Conservation (phyloP, 2,888 invertebrate species). For the Blera fallax region DNA sequence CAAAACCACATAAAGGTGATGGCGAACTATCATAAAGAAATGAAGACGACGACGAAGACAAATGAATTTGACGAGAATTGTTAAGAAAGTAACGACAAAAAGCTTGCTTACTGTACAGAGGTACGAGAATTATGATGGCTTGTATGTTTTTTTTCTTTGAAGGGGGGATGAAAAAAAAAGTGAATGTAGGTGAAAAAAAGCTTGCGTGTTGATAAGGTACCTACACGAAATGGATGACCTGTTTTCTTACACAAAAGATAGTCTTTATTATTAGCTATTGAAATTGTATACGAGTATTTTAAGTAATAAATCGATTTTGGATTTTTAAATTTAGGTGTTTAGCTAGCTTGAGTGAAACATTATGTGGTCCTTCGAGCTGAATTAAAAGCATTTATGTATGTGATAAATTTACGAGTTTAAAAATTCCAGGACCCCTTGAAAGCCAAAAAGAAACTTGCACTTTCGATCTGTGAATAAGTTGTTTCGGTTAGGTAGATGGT, state of each 20-base stretch:
- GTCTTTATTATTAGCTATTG: conserved; percentile 30
- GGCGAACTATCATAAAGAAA: background rate
- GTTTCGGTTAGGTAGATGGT: no score
- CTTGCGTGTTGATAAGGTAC: background rate
- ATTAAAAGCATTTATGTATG: no score
- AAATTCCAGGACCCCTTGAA: no score
- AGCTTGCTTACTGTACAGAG: background rate
- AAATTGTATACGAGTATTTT: background rate
- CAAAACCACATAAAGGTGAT: conserved; percentile 28
- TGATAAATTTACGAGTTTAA: no score
- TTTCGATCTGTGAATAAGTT: no score
- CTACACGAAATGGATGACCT: conserved; percentile 19
- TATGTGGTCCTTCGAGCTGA: background rate
- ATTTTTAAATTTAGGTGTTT: background rate
- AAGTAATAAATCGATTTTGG: conserved; percentile 15
- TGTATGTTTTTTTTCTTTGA: background rate
- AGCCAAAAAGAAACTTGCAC: no score
- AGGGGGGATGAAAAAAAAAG: background rate
- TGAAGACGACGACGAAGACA: background rate
- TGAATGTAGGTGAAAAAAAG: background rate
- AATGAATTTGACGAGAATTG: background rate
- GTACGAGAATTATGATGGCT: conserved; percentile 19
- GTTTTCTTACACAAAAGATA: conserved; percentile 6
- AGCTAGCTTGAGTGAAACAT: background rate
- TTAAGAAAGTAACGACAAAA: conserved; percentile 22